These are phyloP conservation scores for Drosophila athabasca DNA, from an alignment of 1,140 invertebrate species.

Conservation along the genomic window DNA sequence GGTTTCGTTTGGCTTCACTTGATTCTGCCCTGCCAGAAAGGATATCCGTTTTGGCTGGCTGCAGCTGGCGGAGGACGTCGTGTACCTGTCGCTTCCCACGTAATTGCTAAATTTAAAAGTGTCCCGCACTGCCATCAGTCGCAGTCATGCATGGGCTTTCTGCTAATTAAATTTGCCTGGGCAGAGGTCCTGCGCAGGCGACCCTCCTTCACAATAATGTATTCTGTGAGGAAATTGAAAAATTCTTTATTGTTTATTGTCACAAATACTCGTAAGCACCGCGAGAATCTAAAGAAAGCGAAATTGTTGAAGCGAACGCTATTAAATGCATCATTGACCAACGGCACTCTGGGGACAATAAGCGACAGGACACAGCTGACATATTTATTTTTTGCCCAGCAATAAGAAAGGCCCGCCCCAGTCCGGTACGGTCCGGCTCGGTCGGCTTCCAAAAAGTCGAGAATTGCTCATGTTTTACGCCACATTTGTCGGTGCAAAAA, in stretches of 20 bases:
- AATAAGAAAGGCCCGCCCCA: constrained; percentile 6
- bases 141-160: constrained; percentile 51
- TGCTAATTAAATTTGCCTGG: constrained; percentile 62
- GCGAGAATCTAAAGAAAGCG: constrained; percentile 8
- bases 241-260: constrained; percentile 28
- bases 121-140: constrained; percentile 16
- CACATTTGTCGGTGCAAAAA: constrained; percentile 46
- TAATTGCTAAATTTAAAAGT: constrained; percentile 70
- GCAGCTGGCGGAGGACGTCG: not conserved
- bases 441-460: constrained; percentile 34
- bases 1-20: constrained; percentile 43
- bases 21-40: constrained; percentile 38
- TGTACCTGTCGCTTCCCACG: constrained; percentile 19
- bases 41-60: constrained; percentile 58
- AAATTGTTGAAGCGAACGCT: constrained; percentile 55
- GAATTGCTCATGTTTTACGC: constrained; percentile 64
- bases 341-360: constrained; percentile 35
- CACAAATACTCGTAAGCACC: constrained; percentile 38
- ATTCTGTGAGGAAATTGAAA: constrained; percentile 53
- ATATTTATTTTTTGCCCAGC: constrained; percentile 34
- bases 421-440: not conserved
- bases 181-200: constrained; percentile 5
- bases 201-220: constrained; percentile 28
- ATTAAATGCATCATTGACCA: constrained; percentile 79
- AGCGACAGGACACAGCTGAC: constrained; percentile 10